Evolutionary conservation across 2,888 invertebrate genomes (phyloP), one percentile per base, ranked within the genome.

Genomic region (Glaucopsyche alexis): DNA sequence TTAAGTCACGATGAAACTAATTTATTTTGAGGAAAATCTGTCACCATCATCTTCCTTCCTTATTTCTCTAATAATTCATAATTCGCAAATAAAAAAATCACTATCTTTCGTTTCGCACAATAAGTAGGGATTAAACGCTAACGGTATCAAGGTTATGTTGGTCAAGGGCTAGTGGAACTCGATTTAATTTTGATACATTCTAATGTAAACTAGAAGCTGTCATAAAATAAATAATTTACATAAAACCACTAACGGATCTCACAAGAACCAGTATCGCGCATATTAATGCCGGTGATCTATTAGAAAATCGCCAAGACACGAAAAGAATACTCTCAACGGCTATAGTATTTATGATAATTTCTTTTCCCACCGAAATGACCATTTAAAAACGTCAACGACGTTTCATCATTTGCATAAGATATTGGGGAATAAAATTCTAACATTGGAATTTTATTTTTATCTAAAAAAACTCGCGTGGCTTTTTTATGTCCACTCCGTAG

Each of bases 201-300:
- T 85, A 87, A 89, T 90, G 87, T 88, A 86, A 90, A 87, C 89
- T 91, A 85, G 88, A 83, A 90, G 91, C 87, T 78, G 84, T 87
- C 85, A 89, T 89, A 89, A 91, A 91, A 87, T 80, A 84, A 88
- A 87, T 86, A 83, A 92, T 92, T 92, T 87, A 91, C 91, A 92
- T 92, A 91, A 89, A 89, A 86, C 91, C 87, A 87, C 88, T 92
- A 93, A 92, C 92, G 92, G 92, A 90, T 91, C 91, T 91, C 88
- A 85, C 85, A 81, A 84, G 83, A 91, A 93, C 92, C 88, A 85
- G 93, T 93, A 88, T 80, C 79, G 77, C 81, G 86, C 84, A 87
- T 87, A 87, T 88, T 89, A 90, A 91, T 91, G 89, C 82, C 81
- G 79, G 91, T 93, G 92, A 91, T 92, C 89, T 92, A 92, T 91